Base-by-base conservation (phyloP, 2,113 vertebrate species). In the Spea multiplicata region DNA sequence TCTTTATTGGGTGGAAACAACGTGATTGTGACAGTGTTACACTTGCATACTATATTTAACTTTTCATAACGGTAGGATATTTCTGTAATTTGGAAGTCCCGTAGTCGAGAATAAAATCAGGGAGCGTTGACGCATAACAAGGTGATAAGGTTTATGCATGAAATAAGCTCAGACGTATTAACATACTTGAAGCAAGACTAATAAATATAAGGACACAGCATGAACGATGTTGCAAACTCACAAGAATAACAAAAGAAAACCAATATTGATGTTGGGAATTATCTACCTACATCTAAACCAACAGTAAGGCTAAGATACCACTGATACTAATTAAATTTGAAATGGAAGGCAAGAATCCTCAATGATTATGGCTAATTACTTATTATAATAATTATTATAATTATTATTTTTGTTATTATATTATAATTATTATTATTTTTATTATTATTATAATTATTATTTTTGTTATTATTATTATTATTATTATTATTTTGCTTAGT, bases 11-110 rank as follows among this genome's bases (percentile, higher is more conserved):
- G 81, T 89, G 86, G 84, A 86, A 81, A 48, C 74, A 64, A 74
- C 83, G 76, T 87, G 82, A 84, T 77, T 83, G 84, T 88, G 81
- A 84, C 83, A 76, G 85, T 90, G 90, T 73, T 79, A 73, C 69
- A 80, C n/a, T 86, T 55, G 48, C 88, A 81, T 81, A 8, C 73
- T 88, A 85, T 81, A 71, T 83, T 83, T 85, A 74, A 82, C 78
- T 82, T 75, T 30, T 77, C 73, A 84, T 83, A 67, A 76, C 30
- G 70, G 77, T 84, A 30, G 80, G 79, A 78, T 86, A 66, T 82
- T 85, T 82, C 78, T 83, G 73, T 86, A 86, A 74, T 84, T 86
- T 80, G 82, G 65, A 16, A 80, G 1, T 83, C 80, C 9, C 14
- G 66, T 81, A 10, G 66, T 81, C 0, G 52, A 71, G 84, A 70